Base-by-base conservation (phyloP, 2,888 invertebrate species). In the Oligia latruncula region DNA sequence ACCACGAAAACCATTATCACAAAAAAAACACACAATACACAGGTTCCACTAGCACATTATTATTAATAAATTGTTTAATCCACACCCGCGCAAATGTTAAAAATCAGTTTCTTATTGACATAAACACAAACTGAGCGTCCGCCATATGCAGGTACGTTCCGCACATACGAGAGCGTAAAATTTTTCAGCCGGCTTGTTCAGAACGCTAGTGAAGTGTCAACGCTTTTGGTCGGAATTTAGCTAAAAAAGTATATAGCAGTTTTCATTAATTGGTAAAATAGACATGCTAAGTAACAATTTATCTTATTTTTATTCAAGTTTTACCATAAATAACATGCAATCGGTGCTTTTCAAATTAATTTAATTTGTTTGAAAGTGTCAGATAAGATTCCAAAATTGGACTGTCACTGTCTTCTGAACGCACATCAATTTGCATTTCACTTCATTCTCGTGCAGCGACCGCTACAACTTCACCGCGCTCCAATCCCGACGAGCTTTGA, bases 111-210 rank as follows among this genome's bases (percentile, higher is more conserved):
- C 94, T 95, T 97, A 97, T 97, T 97, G 97, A 97, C 96, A 97
- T 97, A 97, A 97, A 97, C 97, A 97, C 96, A 97, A 96, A 97
- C 96, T 95, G 95, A 95, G 94, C 95, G 95, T 96, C 95, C 96
- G 97, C 97, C 97, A 97, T 96, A 96, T 96, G 96, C 96, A 96
- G 94, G 92, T 93, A 93, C 95, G 96, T 96, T 96, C 95, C 88
- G 93, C 92, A 95, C 93, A 93, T 94, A 92, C 91, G 74, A 83
- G 84, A 86, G 87, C 78, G 82, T 84, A 78, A 86, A 88, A 76
- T 81, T 88, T 86, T 88, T 81, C 70, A 76, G 76, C 82, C 68
- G 82, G 89, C 83, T 89, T 90, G 91, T 91, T 91, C 91, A 82
- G 85, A 84, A 82, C 72, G 78, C 77, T 77, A 66, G 73, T 76